Base-by-base conservation (phyloP, 30 jellyfish, hydroid and myxozoan species). In the Cassiopea xamachana region DNA sequence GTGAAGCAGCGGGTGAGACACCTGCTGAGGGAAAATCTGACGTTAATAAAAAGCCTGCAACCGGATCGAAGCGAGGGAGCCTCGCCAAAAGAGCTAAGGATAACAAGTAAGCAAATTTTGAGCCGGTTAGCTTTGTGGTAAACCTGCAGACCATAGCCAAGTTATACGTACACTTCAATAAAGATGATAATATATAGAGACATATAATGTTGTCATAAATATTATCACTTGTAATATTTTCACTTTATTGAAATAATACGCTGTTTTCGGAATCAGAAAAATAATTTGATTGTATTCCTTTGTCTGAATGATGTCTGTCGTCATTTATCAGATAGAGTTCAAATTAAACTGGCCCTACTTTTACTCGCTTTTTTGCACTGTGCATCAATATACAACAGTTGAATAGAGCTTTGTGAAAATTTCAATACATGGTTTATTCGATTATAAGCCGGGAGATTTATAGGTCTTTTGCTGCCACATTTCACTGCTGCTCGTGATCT, bases 1-100 rank as follows among this genome's bases (percentile, higher is more conserved):
- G 46, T 19, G 46, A 19, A 15, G 6, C 76, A 19, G 76, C 6
- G 46, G 46, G 15, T 67, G 76, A 67, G 18, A 2, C 64, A 51
- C 8, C 8, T 2, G 76, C 76, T 3, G 4, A 6, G 6, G 15
- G 76, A 2, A 67, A 71, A 39, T 71, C 80, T 1, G 19, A 17
- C 5, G 51, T 19, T n/a, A 55, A 27, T 7, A 68, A 80, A 14
- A 80, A 18, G 87, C 51, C 6, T 18, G 87, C 47, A 7, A 80
- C 79, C 1, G 80, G 79, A 58, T 59, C 89, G 60, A 80, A 80
- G 80, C 39, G 89, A 27, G 80, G 80, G 13, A 68, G 46, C 13
- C 89, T 80, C 45, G 62, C 89, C 69, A 80, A 80, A 76, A 61
- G 89, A n/a, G 89, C n/a, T 18, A 80, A 80, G 64, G 77, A 45